Evolutionary conservation across 2,113 vertebrate species (phyloP), one percentile per base, ranked within the genome.

Genomic region (Neodon shergylaensis): DNA sequence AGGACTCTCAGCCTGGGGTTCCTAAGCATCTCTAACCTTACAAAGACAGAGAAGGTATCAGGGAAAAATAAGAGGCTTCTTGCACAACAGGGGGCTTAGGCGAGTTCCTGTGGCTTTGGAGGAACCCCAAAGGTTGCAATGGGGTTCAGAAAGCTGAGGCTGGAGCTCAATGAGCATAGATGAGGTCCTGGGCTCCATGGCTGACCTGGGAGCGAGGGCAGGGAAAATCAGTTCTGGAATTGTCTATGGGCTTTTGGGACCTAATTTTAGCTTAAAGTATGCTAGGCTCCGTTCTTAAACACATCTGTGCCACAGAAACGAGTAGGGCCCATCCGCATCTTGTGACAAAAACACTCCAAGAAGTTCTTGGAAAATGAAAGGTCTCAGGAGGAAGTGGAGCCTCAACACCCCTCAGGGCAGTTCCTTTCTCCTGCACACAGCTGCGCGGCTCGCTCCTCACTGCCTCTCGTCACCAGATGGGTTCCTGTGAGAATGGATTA

Each of bases 21-120:
- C 72, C 68, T 3, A 19, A 33, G 65, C 3, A 5, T 19, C 42
- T 61, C 73, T 79, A 54, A 5, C 0, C 28, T 1, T 0, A 44
- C n/a, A 61, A 0, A 70, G 28, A 4, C 5, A 36, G 39, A 10
- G 9, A 28, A 33, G 0, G 0, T 2, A 16, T n/a, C 24, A 21
- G 28, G 7, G 8, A 17, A 3, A 22, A 12, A 5, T 12, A 5
- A 3, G 0, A 26, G 3, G 31, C 36, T 21, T 5, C 9, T 5
- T 2, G 81, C 2, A 17, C 28, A 44, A 47, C 1, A 7, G 31
- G 36, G 42, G 39, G 2, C 8, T 83, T 33, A 16, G 14, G 49
- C 0, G 13, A 44, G n/a, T n/a, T 24, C 28, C 3, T 12, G 28
- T 9, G 21, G n/a, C 11, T 44, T 54, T 47, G 24, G 28, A 49